Evolutionary conservation across 2,113 vertebrate species (phyloP).

Genomic region (Pelusios castaneus): DNA sequence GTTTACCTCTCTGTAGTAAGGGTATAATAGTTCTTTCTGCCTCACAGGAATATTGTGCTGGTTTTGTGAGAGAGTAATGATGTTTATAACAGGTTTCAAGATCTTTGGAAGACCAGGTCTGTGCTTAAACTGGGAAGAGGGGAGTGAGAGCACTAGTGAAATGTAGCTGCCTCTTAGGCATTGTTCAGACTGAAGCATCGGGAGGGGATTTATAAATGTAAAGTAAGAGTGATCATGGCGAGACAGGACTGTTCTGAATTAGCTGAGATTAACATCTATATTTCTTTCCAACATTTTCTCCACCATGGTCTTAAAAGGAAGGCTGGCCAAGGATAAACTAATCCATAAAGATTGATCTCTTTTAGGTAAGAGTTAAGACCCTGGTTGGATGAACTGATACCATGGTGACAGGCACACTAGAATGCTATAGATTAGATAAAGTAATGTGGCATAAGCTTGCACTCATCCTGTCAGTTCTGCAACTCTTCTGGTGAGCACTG

Average conservation of each 20-base stretch:
- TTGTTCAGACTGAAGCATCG: background rate
- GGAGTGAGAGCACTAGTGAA: background rate
- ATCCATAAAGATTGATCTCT: background rate
- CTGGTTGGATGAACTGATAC: background rate
- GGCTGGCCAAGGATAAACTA: background rate
- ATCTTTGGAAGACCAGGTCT: background rate
- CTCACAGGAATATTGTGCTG: background rate
- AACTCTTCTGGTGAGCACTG: background rate
- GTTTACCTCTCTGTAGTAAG: background rate
- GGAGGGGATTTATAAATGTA: background rate
- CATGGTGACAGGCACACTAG: background rate
- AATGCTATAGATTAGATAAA: background rate
- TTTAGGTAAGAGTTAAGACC: background rate
- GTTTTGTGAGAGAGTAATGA: background rate
- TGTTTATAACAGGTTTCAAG: background rate
- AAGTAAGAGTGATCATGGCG: background rate
- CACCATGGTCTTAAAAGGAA: background rate
- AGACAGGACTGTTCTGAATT: background rate
- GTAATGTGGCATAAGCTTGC: background rate
- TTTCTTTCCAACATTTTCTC: background rate
- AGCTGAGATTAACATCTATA: background rate
- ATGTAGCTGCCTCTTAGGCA: background rate
- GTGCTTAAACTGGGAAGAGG: background rate
- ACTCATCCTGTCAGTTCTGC: background rate
- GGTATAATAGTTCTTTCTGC: background rate